Conservation (phyloP, 2,888 invertebrate species). For the Isotomurus palustris region DNA sequence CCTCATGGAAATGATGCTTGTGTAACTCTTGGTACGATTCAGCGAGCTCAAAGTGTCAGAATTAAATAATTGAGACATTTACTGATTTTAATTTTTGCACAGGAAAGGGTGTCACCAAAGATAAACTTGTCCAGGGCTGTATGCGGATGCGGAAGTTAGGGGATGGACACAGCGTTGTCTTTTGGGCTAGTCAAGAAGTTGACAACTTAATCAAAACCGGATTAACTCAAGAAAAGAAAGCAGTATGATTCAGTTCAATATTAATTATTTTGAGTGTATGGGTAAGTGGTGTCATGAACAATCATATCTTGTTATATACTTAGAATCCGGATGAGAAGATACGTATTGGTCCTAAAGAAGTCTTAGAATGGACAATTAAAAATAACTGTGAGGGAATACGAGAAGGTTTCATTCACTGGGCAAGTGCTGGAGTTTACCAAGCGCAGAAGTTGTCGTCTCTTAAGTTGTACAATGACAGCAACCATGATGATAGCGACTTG, state of each 20-base stretch:
- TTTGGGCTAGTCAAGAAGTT: constrained; percentile 31
- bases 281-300: too few species aligned
- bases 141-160: constrained; percentile 34
- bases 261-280: not conserved
- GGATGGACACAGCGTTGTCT: constrained; percentile 18
- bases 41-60: too few species aligned
- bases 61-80: too few species aligned
- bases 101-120: constrained; percentile 30
- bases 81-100: too few species aligned
- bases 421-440: constrained; percentile 20
- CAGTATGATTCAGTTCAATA: not conserved
- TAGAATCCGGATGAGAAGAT: not conserved
- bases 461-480: constrained; percentile 4
- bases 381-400: constrained; percentile 18
- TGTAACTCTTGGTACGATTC: constrained; percentile 30
- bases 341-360: constrained; percentile 14
- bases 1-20: constrained; percentile 11
- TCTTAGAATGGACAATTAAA: constrained; percentile 25
- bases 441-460: constrained; percentile 19
- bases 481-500: constrained; percentile 11
- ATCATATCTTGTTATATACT: too few species aligned
- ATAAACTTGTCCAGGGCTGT: constrained; percentile 33
- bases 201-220: constrained; percentile 12
- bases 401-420: constrained; percentile 35
- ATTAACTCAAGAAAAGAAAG: too few species aligned